These are phyloP conservation scores for Pelecanoides urinatrix DNA, from an alignment of 2,113 vertebrate genomes.

Conservation along the genomic window DNA sequence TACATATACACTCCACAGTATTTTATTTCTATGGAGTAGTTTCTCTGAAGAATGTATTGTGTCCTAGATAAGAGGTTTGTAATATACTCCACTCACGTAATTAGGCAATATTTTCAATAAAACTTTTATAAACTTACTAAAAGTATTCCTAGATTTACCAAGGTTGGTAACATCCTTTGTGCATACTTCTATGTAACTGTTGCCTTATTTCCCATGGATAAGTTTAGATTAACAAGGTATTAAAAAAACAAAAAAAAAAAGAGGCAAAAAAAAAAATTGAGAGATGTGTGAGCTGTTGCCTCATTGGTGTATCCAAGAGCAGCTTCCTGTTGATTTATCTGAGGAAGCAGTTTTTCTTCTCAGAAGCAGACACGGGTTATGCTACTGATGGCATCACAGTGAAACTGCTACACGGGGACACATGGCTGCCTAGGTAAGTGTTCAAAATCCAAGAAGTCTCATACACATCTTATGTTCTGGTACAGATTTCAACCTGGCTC, in stretches of 20 bases:
- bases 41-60: not conserved
- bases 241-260: not conserved
- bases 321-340: slow-evolving; percentile 67
- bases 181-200: not conserved
- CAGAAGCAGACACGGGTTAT: not conserved
- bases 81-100: not conserved
- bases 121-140: not conserved
- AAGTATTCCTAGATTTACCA: not conserved
- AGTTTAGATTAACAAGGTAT: not conserved
- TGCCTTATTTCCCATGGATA: not conserved
- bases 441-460: not conserved
- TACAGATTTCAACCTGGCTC: not conserved
- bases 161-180: not conserved
- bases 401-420: not conserved
- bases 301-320: slow-evolving; percentile 36
- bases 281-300: not conserved
- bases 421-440: slow-evolving; percentile 53
- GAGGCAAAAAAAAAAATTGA: not conserved
- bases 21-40: not conserved
- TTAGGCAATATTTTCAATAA: not conserved
- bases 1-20: no score
- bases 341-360: slow-evolving; percentile 44
- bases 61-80: not conserved
- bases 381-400: not conserved
- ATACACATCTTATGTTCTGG: not conserved